phyloP scores from a whole-genome alignment of 2,113 vertebrate genomes.

The Eretmochelys imbricata region DNA sequence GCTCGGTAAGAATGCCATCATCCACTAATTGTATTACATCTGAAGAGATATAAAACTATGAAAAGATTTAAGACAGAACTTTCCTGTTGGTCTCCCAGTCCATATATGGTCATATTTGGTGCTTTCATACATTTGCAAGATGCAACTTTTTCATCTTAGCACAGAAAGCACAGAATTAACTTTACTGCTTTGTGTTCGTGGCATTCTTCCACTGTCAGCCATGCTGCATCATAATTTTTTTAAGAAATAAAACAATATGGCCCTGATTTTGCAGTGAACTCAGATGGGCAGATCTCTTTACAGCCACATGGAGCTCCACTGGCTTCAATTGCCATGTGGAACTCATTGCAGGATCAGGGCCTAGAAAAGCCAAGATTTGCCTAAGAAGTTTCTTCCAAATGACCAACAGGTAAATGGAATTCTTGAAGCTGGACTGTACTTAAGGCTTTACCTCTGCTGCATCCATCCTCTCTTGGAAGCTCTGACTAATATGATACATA shows the following conservation, averaged over 20 bases:
- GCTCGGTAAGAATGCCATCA: neutral
- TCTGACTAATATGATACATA: slow-evolving; percentile 47
- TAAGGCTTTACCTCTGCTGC: neutral
- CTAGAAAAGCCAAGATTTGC: neutral
- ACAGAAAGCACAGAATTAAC: neutral
- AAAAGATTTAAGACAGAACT: neutral
- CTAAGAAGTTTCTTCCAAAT: neutral
- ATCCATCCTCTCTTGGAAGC: neutral
- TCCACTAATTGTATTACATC: neutral
- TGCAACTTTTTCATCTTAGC: neutral
- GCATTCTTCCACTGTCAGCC: neutral
- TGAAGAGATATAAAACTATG: neutral
- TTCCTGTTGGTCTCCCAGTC: neutral
- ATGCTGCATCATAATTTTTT: neutral
- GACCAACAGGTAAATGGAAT: neutral
- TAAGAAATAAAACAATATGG: neutral
- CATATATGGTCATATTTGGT: neutral
- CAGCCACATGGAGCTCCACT: neutral
- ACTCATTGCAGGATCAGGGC: neutral
- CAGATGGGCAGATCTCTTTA: neutral
- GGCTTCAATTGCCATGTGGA: neutral
- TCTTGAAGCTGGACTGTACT: neutral
- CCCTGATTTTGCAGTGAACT: neutral
- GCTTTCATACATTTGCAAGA: neutral
- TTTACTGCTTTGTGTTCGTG: neutral